A percentile compares a stretch with the other conserved stretches of the same genome.
Conservation (phyloP, 2,113 vertebrate genomes). For the Diadophis punctatus region DNA sequence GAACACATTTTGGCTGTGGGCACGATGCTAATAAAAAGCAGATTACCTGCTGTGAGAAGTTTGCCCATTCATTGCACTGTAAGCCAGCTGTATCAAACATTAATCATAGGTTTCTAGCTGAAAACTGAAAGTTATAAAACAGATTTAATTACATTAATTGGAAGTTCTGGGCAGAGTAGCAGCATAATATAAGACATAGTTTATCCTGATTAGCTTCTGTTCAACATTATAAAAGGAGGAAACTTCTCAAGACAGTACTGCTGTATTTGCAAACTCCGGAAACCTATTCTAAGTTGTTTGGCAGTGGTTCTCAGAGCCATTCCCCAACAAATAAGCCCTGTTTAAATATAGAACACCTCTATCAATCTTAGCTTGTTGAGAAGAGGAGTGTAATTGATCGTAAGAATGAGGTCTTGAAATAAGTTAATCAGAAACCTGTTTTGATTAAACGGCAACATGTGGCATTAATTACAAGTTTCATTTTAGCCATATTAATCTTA, state of each 20-base stretch:
- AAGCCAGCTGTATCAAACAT: not conserved
- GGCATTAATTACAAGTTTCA: not conserved
- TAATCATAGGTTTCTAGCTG: slow-evolving; percentile 24
- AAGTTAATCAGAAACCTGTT: slow-evolving; percentile 9
- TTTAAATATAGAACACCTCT: not conserved
- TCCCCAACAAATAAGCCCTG: not conserved
- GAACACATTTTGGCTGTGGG: slow-evolving; percentile 9
- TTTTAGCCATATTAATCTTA: slow-evolving; percentile 23
- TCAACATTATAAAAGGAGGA: not conserved
- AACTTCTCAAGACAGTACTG: not conserved
- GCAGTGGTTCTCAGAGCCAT: not conserved
- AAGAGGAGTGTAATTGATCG: not conserved
- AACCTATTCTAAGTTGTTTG: not conserved
- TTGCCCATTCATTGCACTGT: slow-evolving; percentile 2
- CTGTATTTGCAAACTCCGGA: not conserved
- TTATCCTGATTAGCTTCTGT: slow-evolving; percentile 33
- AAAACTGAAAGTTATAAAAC: slow-evolving; percentile 37
- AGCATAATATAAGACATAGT: slow-evolving; percentile 21
- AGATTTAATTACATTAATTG: slow-evolving; percentile 39
- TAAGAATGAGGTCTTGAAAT: not conserved
- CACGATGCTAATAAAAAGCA: slow-evolving; percentile 27
- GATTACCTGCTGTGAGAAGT: slow-evolving; percentile 29
- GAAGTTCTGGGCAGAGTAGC: slow-evolving; percentile 19
- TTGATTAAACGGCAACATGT: slow-evolving; percentile 8
- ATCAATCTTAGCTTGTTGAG: not conserved